Conservation (phyloP, 2,797 vertebrate species). For the Percopsis omiscomaycus region DNA sequence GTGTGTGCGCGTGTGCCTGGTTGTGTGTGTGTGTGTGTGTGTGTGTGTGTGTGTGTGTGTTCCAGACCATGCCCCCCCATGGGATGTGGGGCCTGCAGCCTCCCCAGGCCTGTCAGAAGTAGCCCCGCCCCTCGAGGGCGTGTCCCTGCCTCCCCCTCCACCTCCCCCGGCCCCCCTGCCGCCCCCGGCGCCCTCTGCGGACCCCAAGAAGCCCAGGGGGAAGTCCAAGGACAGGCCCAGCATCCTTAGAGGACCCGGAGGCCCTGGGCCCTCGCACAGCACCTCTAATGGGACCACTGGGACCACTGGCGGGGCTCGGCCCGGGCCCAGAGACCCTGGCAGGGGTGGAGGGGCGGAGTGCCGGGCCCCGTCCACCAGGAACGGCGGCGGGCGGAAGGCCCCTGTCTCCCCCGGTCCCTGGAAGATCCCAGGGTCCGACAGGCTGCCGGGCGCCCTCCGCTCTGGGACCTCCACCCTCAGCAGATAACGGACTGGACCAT, state of each 20-base stretch:
- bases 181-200: conserved; percentile 84
- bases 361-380: conserved; percentile 71
- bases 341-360: conserved; percentile 75
- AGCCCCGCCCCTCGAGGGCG: conserved; percentile 86
- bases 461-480: conserved; percentile 89
- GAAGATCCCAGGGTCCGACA: conserved; percentile 96
- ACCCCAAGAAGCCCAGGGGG: conserved; percentile 77
- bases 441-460: conserved; percentile 88
- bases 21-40: conserved; percentile 7
- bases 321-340: conserved; percentile 73
- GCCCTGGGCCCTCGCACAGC: conserved; percentile 66
- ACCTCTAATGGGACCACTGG: conserved; percentile 71
- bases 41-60: background rate
- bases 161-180: conserved; percentile 89
- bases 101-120: conserved; percentile 97
- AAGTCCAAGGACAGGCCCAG: conserved; percentile 74
- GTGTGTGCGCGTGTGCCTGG: conserved; percentile 8
- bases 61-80: conserved; percentile 92
- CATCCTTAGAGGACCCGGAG: conserved; percentile 72
- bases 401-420: conserved; percentile 93
- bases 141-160: conserved; percentile 89
- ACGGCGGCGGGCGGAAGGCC: conserved; percentile 81
- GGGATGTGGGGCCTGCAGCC: conserved; percentile 93
- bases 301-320: conserved; percentile 60
- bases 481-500: conserved; percentile 81